Evolutionary conservation across 1,140 invertebrate genomes (phyloP).

Genomic region (Asobara japonica): DNA sequence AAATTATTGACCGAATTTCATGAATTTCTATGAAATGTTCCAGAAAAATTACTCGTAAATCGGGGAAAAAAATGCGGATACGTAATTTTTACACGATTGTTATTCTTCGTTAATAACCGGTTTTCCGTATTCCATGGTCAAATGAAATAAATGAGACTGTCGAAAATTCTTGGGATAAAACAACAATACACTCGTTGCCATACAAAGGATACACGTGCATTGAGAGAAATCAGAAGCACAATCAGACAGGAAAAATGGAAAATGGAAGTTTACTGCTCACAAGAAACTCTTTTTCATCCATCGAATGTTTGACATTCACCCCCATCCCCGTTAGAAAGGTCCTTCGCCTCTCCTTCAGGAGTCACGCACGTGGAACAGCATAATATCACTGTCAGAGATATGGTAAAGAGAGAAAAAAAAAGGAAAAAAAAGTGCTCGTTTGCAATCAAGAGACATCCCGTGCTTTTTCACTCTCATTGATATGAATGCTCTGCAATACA

Average conservation of each 20-base stretch:
- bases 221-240: not conserved
- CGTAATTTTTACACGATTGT: too few species aligned
- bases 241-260: not conserved
- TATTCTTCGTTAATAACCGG: too few species aligned
- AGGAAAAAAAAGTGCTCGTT: not conserved
- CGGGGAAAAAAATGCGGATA: too few species aligned
- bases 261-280: not conserved
- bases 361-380: not conserved
- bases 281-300: not conserved
- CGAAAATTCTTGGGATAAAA: not conserved
- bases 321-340: not conserved
- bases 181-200: not conserved
- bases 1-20: too few species aligned
- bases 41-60: too few species aligned
- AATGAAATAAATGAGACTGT: not conserved
- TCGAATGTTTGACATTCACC: not conserved
- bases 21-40: too few species aligned
- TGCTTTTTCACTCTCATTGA: not conserved
- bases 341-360: not conserved
- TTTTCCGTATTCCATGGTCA: too few species aligned
- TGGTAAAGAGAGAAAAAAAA: not conserved
- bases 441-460: not conserved
- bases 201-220: not conserved
- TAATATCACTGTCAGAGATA: not conserved
- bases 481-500: not conserved